Evolutionary conservation across 2,113 vertebrate species (phyloP).

Genomic region (Melanocharis versteri): DNA sequence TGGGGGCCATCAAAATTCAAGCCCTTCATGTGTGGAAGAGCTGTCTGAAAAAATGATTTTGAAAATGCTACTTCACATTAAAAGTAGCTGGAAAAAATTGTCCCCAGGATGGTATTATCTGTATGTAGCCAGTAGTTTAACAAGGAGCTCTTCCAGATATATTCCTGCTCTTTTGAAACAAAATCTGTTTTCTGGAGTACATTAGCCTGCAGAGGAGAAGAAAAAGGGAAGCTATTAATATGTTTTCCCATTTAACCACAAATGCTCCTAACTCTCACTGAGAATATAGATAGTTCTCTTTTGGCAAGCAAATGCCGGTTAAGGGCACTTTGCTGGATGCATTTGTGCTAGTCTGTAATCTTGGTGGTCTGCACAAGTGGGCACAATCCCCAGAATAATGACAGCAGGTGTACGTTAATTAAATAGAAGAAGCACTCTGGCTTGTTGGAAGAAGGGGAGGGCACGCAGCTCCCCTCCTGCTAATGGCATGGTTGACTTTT

Average conservation of each 20-base stretch:
- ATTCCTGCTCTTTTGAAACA: background rate
- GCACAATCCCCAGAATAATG: background rate
- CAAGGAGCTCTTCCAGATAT: background rate
- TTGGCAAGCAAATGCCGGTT: background rate
- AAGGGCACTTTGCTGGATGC: background rate
- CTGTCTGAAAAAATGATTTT: conserved; percentile 14
- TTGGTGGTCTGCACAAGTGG: background rate
- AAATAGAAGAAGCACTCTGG: background rate
- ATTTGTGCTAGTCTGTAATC: background rate
- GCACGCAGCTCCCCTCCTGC: background rate
- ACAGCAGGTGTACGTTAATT: background rate
- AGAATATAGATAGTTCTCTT: background rate
- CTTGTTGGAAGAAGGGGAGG: background rate
- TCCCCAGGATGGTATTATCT: conserved; percentile 16
- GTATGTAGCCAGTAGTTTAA: conserved; percentile 13
- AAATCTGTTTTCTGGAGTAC: conserved; percentile 1
- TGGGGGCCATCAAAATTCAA: background rate
- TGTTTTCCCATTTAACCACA: background rate
- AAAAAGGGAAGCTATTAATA: conserved; percentile 4
- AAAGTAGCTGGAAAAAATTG: conserved; percentile 23
- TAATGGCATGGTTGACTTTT: background rate
- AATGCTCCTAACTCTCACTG: background rate
- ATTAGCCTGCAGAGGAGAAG: conserved; percentile 21
- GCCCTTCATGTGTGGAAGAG: background rate
- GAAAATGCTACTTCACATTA: conserved; percentile 34